Conservation (phyloP, 2,113 vertebrate genomes). For the Phalacrocorax pelagicus region DNA sequence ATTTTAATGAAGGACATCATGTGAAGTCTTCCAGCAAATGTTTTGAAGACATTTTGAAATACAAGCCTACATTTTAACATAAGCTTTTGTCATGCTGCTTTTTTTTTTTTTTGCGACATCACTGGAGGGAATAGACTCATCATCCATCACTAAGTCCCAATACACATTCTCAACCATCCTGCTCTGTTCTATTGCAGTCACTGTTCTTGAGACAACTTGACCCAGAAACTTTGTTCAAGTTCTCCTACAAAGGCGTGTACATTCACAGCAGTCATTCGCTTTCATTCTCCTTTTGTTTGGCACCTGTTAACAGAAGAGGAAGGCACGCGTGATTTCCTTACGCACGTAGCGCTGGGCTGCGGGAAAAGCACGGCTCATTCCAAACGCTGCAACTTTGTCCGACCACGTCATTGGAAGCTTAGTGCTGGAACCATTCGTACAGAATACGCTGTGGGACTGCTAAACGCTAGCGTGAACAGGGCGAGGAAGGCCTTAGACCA, state of each 20-base stretch:
- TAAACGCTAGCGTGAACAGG: fast-evolving
- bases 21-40: conserved; percentile 67
- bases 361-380: not conserved
- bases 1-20: conserved; percentile 76
- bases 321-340: not conserved
- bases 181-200: conserved; percentile 64
- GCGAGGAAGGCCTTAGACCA: not conserved
- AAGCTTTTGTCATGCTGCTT: conserved; percentile 72
- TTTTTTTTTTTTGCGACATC: conserved; percentile 61
- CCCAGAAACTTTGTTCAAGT: conserved; percentile 70
- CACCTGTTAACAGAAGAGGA: conserved; percentile 74
- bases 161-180: conserved; percentile 62
- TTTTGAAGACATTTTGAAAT: conserved; percentile 69
- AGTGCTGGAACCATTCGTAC: not conserved
- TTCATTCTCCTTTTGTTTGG: conserved; percentile 84
- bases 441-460: not conserved
- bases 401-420: not conserved
- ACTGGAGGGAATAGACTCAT: conserved; percentile 69
- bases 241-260: conserved; percentile 48
- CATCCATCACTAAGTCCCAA: conserved; percentile 70
- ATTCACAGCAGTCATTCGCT: conserved; percentile 76
- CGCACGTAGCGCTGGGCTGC: not conserved
- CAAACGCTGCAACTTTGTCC: not conserved
- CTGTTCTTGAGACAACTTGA: conserved; percentile 73
- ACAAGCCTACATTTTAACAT: conserved; percentile 72